Evolutionary conservation across 2,113 vertebrate genomes (phyloP).

Genomic region (Oreochromis aureus): DNA sequence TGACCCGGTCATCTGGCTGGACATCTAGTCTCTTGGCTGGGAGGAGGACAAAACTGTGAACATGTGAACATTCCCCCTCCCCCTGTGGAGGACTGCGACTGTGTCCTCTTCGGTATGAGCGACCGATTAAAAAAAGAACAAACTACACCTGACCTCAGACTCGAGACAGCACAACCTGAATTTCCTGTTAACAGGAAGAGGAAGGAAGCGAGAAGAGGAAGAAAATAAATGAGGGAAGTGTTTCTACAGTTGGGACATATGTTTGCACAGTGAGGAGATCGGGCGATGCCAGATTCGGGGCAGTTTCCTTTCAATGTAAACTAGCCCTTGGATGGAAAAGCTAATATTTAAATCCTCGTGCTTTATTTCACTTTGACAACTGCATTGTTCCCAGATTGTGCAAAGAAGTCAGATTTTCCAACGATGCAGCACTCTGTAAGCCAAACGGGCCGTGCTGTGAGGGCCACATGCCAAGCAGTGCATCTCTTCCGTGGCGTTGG

Average conservation of each 20-base stretch:
- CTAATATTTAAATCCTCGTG: background rate
- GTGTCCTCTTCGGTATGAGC: background rate
- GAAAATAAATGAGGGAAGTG: background rate
- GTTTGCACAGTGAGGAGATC: background rate
- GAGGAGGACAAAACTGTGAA: background rate
- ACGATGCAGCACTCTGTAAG: constrained; percentile 37
- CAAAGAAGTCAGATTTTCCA: constrained; percentile 30
- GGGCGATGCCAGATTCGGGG: background rate
- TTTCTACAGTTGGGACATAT: background rate
- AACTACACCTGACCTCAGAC: constrained; percentile 1
- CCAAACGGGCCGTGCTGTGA: constrained; percentile 31
- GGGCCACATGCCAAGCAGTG: constrained; percentile 39
- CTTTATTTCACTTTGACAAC: background rate
- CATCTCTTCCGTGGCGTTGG: constrained; percentile 36
- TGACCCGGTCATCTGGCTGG: constrained; percentile 58
- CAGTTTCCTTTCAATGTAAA: background rate
- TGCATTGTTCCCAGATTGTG: constrained; percentile 11
- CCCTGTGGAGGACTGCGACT: background rate
- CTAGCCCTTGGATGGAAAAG: background rate
- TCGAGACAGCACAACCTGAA: background rate
- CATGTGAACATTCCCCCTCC: background rate
- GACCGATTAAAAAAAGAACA: background rate
- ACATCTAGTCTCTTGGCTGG: constrained; percentile 1
- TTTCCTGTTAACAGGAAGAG: constrained; percentile 9
- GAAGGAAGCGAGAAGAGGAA: background rate